Conservation (phyloP, 2,113 vertebrate genomes). For the Phyllopteryx taeniolatus region DNA sequence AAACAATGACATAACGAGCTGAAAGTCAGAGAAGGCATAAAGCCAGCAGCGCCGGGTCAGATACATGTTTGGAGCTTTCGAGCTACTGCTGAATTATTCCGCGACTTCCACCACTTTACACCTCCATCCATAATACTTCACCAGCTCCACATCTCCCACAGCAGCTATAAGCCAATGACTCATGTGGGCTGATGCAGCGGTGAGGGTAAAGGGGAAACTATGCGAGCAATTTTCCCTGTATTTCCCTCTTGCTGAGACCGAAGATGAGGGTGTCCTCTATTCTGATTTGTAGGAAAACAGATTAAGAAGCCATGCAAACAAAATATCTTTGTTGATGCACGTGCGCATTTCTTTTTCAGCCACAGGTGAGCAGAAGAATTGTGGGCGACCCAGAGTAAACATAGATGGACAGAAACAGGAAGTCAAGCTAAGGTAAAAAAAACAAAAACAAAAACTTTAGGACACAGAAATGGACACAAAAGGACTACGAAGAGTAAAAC, state of each 20-base stretch:
- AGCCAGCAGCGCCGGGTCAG: constrained; percentile 36
- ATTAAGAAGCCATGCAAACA: constrained; percentile 16
- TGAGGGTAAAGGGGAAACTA: constrained; percentile 48
- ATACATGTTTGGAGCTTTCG: constrained; percentile 20
- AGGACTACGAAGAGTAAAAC: background rate
- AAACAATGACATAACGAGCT: background rate
- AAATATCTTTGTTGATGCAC: constrained; percentile 27
- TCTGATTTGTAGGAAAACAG: constrained; percentile 6
- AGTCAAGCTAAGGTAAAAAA: constrained; percentile 18
- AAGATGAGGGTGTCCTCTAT: constrained; percentile 8
- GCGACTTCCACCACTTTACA: constrained; percentile 39
- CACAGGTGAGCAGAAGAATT: constrained; percentile 45
- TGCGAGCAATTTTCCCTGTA: constrained; percentile 32
- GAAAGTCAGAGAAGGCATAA: constrained; percentile 13
- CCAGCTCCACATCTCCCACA: constrained; percentile 45
- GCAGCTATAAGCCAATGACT: constrained; percentile 53
- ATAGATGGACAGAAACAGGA: constrained; percentile 30
- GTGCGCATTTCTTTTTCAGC: constrained; percentile 9
- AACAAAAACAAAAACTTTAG: background rate
- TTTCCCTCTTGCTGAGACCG: constrained; percentile 21
- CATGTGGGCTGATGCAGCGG: constrained; percentile 52
- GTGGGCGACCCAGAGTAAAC: constrained; percentile 27
- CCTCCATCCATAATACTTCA: constrained; percentile 46
- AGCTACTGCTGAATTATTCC: constrained; percentile 32
- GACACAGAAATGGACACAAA: background rate